Conservation (phyloP, 64 coral and sea anemone species). For the Stichodactyla helianthus region DNA sequence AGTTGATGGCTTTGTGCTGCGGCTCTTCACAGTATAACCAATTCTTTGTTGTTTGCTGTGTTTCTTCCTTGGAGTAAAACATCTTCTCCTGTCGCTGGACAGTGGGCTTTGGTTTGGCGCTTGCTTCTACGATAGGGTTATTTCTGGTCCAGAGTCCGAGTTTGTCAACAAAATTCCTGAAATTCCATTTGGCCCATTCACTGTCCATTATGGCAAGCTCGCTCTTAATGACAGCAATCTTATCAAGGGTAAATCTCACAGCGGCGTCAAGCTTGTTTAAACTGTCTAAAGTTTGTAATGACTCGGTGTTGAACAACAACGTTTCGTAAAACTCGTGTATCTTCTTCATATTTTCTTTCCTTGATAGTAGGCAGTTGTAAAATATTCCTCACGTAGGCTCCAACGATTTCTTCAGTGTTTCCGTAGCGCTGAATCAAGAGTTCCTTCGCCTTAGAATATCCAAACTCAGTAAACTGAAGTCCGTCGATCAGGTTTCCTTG, state of each 20-base stretch:
- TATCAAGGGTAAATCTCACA: too few relatives aligned
- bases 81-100: not conserved
- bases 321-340: slow-evolving; percentile 39
- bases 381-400: slow-evolving; percentile 39
- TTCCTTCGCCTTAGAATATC: slow-evolving; percentile 35
- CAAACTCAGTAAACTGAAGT: slow-evolving; percentile 43
- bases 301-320: slow-evolving; percentile 21
- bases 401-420: slow-evolving; percentile 27
- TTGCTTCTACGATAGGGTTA: slow-evolving; percentile 38
- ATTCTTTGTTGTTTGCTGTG: slow-evolving; percentile 1
- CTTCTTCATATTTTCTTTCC: slow-evolving; percentile 21
- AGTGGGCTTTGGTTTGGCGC: too few relatives aligned
- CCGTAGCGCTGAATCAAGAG: slow-evolving; percentile 20
- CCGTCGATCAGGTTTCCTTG: slow-evolving; percentile 35
- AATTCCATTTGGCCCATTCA: too few relatives aligned
- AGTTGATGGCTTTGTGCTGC: slow-evolving; percentile 55
- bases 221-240: too few relatives aligned
- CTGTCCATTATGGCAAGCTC: too few relatives aligned
- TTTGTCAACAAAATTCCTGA: too few relatives aligned
- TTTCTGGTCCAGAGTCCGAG: slow-evolving; percentile 25
- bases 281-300: slow-evolving; percentile 4
- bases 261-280: too few relatives aligned
- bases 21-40: slow-evolving; percentile 40
- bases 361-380: slow-evolving; percentile 34
- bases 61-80: not conserved